Evolutionary conservation across 1,140 invertebrate genomes (phyloP).

Genomic region (Lethocerus indicus): DNA sequence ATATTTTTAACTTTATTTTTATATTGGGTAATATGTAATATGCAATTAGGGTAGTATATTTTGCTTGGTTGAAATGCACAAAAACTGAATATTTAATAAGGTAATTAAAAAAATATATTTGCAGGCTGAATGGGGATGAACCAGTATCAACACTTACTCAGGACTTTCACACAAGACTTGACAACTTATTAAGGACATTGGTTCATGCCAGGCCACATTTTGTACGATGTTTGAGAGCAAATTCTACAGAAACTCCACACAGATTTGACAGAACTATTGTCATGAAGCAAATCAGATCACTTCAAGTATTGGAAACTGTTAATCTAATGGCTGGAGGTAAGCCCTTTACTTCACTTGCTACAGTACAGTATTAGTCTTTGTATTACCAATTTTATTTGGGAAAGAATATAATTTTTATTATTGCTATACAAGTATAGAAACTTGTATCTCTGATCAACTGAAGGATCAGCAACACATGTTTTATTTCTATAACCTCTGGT

Average conservation of each 20-base stretch:
- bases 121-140: slow-evolving; percentile 64
- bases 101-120: not conserved
- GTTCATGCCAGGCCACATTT: slow-evolving; percentile 89
- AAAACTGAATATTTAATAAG: not conserved
- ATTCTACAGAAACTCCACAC: slow-evolving; percentile 55
- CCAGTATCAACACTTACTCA: slow-evolving; percentile 80
- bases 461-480: too few species aligned
- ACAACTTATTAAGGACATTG: slow-evolving; percentile 76
- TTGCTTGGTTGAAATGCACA: not conserved
- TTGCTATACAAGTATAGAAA: too few species aligned
- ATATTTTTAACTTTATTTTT: too few species aligned
- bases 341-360: not conserved
- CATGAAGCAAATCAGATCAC: slow-evolving; percentile 68
- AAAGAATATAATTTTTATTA: too few species aligned
- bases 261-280: slow-evolving; percentile 65
- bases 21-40: too few species aligned
- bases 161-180: slow-evolving; percentile 85
- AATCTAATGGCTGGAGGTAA: slow-evolving; percentile 77
- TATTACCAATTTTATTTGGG: not conserved
- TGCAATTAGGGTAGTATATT: too few species aligned
- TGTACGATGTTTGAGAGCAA: slow-evolving; percentile 78
- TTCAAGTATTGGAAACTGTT: slow-evolving; percentile 88
- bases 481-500: too few species aligned
- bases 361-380: not conserved
- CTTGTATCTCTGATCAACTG: too few species aligned